These are phyloP conservation scores for Zophobas atratus DNA, from an alignment of 1,140 invertebrate genomes.

Conservation along the genomic window DNA sequence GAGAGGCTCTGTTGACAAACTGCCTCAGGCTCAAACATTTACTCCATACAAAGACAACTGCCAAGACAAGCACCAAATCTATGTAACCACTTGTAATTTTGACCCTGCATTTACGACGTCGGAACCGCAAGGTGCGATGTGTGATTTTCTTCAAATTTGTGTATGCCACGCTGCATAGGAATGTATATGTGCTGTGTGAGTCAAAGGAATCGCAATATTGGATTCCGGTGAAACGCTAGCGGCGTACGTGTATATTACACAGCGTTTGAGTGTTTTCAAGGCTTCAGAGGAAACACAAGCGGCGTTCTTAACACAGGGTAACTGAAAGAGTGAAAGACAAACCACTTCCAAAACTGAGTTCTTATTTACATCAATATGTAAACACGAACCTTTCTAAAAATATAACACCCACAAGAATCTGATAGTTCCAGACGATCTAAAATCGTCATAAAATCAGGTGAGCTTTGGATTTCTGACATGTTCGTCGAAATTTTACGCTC, in stretches of 20 bases:
- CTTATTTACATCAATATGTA: slow-evolving; percentile 28
- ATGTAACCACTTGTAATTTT: slow-evolving; percentile 8
- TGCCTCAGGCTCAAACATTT: slow-evolving; percentile 30
- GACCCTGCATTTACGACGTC: slow-evolving; percentile 10
- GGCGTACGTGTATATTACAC: slow-evolving; percentile 42
- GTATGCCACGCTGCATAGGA: slow-evolving; percentile 35
- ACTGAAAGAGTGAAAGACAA: slow-evolving; percentile 31
- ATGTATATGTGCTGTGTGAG: slow-evolving; percentile 34
- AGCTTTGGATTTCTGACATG: slow-evolving; percentile 3
- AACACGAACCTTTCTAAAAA: slow-evolving; percentile 22
- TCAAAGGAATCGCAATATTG: slow-evolving; percentile 43
- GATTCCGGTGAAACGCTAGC: slow-evolving; percentile 35
- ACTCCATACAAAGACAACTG: slow-evolving; percentile 28
- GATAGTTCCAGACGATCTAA: background rate
- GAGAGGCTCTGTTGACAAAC: slow-evolving; percentile 43
- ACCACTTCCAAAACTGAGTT: slow-evolving; percentile 8
- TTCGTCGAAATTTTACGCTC: slow-evolving; percentile 16
- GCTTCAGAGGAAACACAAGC: slow-evolving; percentile 27
- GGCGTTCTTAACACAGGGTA: slow-evolving; percentile 26
- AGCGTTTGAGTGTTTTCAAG: slow-evolving; percentile 38
- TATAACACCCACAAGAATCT: slow-evolving; percentile 1
- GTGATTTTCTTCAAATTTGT: slow-evolving; percentile 39
- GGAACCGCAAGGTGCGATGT: slow-evolving; percentile 17
- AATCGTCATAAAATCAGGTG: slow-evolving; percentile 4
- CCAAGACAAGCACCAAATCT: slow-evolving; percentile 6